Evolutionary conservation across 2,888 invertebrate genomes (phyloP).

Genomic region (Hydraecia micacea): DNA sequence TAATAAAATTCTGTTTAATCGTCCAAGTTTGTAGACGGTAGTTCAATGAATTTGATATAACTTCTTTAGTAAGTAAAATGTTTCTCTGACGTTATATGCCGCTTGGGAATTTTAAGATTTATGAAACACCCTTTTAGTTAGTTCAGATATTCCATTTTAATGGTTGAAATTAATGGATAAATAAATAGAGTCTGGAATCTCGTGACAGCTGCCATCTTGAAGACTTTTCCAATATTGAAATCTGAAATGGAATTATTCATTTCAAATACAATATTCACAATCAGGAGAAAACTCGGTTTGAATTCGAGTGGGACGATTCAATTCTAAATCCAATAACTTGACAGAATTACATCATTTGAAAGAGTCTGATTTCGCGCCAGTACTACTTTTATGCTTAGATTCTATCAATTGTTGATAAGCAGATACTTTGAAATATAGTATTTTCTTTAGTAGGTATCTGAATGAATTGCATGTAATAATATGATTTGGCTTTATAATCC

Average conservation of each 20-base stretch:
- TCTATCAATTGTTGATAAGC: background rate
- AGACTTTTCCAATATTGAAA: slow-evolving; percentile 20
- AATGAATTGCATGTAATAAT: background rate
- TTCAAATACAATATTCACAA: slow-evolving; percentile 39
- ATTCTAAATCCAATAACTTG: slow-evolving; percentile 48
- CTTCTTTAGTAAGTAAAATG: background rate
- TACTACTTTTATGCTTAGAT: slow-evolving; percentile 4
- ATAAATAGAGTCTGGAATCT: slow-evolving; percentile 2
- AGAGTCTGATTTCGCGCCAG: slow-evolving; percentile 33
- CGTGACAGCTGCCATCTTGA: background rate
- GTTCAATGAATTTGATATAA: slow-evolving; percentile 7
- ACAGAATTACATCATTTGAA: slow-evolving; percentile 34
- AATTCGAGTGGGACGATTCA: slow-evolving; percentile 38
- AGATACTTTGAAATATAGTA: background rate
- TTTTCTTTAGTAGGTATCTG: background rate
- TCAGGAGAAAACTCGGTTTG: slow-evolving; percentile 29
- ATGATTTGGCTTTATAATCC: background rate
- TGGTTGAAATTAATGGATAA: slow-evolving; percentile 6
- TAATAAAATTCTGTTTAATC: slow-evolving; percentile 16
- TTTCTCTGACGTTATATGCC: background rate
- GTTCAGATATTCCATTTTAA: slow-evolving; percentile 6
- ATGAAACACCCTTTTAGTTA: background rate
- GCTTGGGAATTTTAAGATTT: background rate
- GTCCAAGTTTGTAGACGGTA: slow-evolving; percentile 4
- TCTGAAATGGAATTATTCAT: slow-evolving; percentile 19